Base-by-base conservation (phyloP, 2,797 vertebrate species). In the Sebastes variabilis region DNA sequence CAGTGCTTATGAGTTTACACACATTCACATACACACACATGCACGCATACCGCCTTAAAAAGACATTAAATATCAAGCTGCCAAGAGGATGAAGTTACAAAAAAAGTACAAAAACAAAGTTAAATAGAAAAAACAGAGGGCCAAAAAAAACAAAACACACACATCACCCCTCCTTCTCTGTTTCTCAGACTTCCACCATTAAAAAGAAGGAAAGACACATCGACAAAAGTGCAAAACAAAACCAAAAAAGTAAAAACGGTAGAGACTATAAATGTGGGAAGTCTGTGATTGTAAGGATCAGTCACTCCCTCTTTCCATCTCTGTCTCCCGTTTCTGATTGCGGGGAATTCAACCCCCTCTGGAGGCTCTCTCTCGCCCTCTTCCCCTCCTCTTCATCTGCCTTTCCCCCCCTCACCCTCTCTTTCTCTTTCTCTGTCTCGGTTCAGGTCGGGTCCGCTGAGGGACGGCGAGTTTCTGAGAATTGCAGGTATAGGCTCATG, bases 21-120 rank as follows among this genome's bases (percentile, higher is more conserved):
- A 68, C 42, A 32, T 52, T 73, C 42, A 70, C 38, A 30, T 71
- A 62, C 52, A 27, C 69, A 77, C 59, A 71, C 14, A 5, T 30
- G 42, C 52, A 27, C 69, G 75, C 58, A 72, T 10, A 7, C 29
- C 0, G 38, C 74, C 81, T 84, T 81, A 58, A 82, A 86, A 87
- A 89, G 65, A 83, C 84, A 88, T 91, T 88, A 89, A 88, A 90
- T 87, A 88, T 76, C 65, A 89, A 94, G 92, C 92, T 92, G 93
- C 92, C 91, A 88, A 89, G 75, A 87, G 71, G 89, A 91, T 71
- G 64, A 79, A 82, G 61, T 77, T 80, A 77, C 64, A 77, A 66
- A 77, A 75, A 75, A 80, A 67, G 67, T 70, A 81, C 62, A 73
- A 69, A 84, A 80, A 79, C 52, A 82, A 88, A 84, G 64, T 82